Evolutionary conservation across 2,113 vertebrate genomes (phyloP).

Genomic region (Neolamprologus hecqui): DNA sequence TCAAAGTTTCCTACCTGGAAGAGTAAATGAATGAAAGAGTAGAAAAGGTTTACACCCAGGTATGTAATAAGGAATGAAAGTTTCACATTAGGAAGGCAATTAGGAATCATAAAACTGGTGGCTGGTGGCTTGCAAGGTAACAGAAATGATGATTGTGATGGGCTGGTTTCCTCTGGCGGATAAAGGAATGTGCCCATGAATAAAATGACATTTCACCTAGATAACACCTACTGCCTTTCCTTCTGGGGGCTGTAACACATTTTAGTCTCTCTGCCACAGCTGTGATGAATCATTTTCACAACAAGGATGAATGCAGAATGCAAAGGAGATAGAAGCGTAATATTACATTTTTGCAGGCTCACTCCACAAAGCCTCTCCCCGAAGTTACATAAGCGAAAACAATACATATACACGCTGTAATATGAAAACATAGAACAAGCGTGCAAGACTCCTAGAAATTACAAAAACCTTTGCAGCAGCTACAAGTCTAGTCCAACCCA

Average conservation of each 20-base stretch:
- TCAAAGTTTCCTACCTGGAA: not conserved
- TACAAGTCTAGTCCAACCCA: not conserved
- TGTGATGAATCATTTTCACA: constrained; percentile 55
- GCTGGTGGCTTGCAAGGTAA: not conserved
- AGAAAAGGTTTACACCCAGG: not conserved
- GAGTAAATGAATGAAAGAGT: not conserved
- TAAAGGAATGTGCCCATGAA: constrained; percentile 42
- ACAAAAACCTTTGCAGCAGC: not conserved
- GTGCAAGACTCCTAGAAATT: not conserved
- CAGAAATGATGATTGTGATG: constrained; percentile 3
- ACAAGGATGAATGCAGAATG: constrained; percentile 28
- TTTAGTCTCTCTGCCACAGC: constrained; percentile 24
- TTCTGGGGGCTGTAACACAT: constrained; percentile 44
- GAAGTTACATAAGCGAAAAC: not conserved
- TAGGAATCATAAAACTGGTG: not conserved
- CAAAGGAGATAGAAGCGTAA: constrained; percentile 24
- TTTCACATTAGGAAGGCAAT: not conserved
- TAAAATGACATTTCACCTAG: constrained; percentile 43
- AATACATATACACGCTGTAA: not conserved
- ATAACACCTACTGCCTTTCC: constrained; percentile 41
- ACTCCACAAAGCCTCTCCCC: not conserved
- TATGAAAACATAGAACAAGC: not conserved
- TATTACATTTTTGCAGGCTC: not conserved
- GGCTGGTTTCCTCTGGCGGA: constrained; percentile 12
- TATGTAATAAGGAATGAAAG: not conserved